phyloP scores from a whole-genome alignment of 2,888 invertebrate genomes.

The Mongoloraphidia duomilia region DNA sequence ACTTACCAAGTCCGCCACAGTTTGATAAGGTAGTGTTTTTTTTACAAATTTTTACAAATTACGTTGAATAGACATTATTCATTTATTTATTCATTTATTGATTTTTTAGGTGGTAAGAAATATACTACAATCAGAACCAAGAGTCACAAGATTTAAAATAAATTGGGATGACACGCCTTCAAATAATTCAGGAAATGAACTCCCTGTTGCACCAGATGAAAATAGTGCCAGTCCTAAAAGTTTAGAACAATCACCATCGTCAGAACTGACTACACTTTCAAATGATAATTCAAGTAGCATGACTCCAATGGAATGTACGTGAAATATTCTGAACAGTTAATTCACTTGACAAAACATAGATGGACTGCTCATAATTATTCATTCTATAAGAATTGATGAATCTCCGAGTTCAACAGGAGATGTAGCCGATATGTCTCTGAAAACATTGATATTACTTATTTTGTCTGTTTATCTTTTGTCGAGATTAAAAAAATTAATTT shows the following conservation, averaged over 20 bases:
- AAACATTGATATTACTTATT: too few species aligned
- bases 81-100: conserved; percentile 3
- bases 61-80: neutral
- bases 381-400: too few species aligned
- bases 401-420: too few species aligned
- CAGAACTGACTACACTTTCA: conserved; percentile 32
- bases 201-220: conserved; percentile 31
- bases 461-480: too few species aligned
- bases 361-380: too few species aligned
- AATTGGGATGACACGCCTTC: conserved; percentile 78
- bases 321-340: conserved; percentile 6
- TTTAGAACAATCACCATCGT: conserved; percentile 33
- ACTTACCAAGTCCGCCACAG: conserved; percentile 81
- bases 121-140: conserved; percentile 76
- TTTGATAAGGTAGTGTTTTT: conserved; percentile 70
- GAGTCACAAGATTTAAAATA: conserved; percentile 93
- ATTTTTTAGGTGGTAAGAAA: conserved; percentile 47
- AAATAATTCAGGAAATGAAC: conserved; percentile 30
- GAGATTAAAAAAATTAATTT: too few species aligned
- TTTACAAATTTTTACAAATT: conserved; percentile 1
- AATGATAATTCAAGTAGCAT: conserved; percentile 49
- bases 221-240: conserved; percentile 33
- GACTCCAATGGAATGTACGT: conserved; percentile 44
- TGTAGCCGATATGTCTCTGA: too few species aligned
- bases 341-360: too few species aligned